Percentiles rank a stretch among this genome's conserved stretches.
phyloP scores from a whole-genome alignment of 2,888 invertebrate species.

The Adela reaumurella region DNA sequence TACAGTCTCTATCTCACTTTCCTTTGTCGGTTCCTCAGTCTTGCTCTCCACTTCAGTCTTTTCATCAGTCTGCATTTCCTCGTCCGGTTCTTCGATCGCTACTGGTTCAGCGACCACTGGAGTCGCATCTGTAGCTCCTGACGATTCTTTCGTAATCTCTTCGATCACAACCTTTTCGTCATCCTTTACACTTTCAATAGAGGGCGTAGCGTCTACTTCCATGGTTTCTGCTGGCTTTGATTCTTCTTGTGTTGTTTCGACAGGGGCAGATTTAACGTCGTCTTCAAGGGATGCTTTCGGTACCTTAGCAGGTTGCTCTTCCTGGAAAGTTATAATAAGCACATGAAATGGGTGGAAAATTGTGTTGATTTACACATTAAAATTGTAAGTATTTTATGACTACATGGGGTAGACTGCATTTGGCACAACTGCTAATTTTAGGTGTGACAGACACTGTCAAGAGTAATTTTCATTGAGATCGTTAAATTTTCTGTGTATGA shows the following conservation, averaged over 20 bases:
- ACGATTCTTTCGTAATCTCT: slow-evolving; percentile 15
- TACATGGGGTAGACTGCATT: too few relatives aligned
- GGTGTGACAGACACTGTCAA: too few relatives aligned
- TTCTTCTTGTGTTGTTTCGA: slow-evolving; percentile 14
- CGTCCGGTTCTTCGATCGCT: slow-evolving; percentile 8
- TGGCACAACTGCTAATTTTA: too few relatives aligned
- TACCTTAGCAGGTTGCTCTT: slow-evolving; percentile 49
- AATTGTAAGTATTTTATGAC: too few relatives aligned
- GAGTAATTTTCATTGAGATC: too few relatives aligned
- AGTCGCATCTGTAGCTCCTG: not conserved
- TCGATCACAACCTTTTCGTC: slow-evolving; percentile 15
- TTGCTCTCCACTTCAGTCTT: slow-evolving; percentile 16
- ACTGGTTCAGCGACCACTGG: not conserved
- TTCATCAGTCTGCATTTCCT: slow-evolving; percentile 13
- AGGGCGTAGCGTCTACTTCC: slow-evolving; percentile 6
- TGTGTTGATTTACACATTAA: too few relatives aligned
- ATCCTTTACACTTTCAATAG: slow-evolving; percentile 27
- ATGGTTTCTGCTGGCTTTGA: slow-evolving; percentile 12
- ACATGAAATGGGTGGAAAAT: too few relatives aligned
- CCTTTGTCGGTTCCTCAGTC: slow-evolving; percentile 1
- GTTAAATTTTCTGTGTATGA: too few relatives aligned
- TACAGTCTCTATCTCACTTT: not conserved
- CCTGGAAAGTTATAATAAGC: too few relatives aligned
- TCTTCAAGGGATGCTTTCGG: slow-evolving; percentile 44
- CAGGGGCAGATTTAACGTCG: slow-evolving; percentile 24